phyloP scores from a whole-genome alignment of 1,140 invertebrate genomes.

The Ceratina australensis region DNA sequence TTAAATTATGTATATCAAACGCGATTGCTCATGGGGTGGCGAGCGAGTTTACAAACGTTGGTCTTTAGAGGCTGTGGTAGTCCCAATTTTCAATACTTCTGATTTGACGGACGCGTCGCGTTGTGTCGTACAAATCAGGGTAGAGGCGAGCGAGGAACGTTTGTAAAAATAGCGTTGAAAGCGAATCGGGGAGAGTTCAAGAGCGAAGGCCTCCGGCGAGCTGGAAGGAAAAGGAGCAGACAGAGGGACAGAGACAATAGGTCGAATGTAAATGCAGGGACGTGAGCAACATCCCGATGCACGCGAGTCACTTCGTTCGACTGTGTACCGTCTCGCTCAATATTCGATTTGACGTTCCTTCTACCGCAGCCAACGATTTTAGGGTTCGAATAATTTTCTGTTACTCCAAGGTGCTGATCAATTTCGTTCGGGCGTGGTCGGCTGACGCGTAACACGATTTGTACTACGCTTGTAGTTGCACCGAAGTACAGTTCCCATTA shows the following conservation, averaged over 20 bases:
- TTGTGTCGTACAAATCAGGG: constrained; percentile 32
- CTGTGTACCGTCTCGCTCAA: constrained; percentile 28
- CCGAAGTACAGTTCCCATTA: background rate
- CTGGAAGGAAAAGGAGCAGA: constrained; percentile 61
- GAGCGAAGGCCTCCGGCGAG: constrained; percentile 69
- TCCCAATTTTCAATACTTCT: too few species aligned
- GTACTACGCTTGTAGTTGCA: background rate
- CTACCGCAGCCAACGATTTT: constrained; percentile 1
- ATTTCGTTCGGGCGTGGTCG: constrained; percentile 8
- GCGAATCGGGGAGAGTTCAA: constrained; percentile 75
- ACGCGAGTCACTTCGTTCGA: constrained; percentile 52
- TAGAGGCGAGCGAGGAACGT: constrained; percentile 19
- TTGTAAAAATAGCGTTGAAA: constrained; percentile 74
- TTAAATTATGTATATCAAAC: too few species aligned
- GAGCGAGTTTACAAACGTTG: too few species aligned
- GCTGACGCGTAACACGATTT: constrained; percentile 22
- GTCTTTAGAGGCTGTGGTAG: background rate
- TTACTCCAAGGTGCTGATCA: background rate
- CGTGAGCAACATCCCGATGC: constrained; percentile 75
- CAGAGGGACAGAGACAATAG: constrained; percentile 71
- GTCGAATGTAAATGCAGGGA: constrained; percentile 77
- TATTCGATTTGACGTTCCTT: background rate
- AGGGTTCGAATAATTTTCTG: constrained; percentile 32
- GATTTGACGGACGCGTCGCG: background rate
- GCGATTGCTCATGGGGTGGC: too few species aligned